Conservation (phyloP, 2,113 vertebrate species). For the Cryptotis parvus region DNA sequence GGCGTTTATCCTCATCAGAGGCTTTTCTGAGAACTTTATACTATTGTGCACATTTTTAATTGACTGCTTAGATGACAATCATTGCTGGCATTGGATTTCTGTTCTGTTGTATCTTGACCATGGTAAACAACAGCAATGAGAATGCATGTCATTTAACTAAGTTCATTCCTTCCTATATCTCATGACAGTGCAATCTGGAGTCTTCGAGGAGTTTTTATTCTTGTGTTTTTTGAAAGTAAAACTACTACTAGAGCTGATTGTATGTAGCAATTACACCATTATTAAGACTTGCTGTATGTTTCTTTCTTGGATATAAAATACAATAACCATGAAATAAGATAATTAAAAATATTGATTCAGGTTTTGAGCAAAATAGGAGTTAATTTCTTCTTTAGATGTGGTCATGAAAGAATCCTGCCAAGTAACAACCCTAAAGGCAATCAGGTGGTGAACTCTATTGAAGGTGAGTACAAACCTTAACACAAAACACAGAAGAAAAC, state of each 20-base stretch:
- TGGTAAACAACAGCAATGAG: neutral
- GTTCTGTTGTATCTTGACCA: neutral
- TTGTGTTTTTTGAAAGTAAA: conserved; percentile 39
- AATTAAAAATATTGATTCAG: neutral
- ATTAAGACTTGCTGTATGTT: neutral
- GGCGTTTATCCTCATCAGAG: neutral
- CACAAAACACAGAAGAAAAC: neutral
- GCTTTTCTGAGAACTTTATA: neutral
- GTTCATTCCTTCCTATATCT: neutral
- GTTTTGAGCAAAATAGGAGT: neutral
- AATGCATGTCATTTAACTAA: neutral
- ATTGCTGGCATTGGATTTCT: neutral
- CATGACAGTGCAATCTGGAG: neutral
- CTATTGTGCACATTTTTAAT: neutral
- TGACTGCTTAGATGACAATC: neutral
- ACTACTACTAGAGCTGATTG: neutral
- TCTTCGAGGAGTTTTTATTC: neutral
- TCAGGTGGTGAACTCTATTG: neutral
- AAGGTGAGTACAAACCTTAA: neutral
- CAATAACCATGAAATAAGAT: neutral
- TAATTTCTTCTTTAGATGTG: neutral
- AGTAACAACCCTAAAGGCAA: neutral
- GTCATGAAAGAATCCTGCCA: neutral
- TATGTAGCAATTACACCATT: neutral
- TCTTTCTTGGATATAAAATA: neutral